phyloP scores from a whole-genome alignment of 1,140 invertebrate genomes.

The Brachionus rubens region DNA sequence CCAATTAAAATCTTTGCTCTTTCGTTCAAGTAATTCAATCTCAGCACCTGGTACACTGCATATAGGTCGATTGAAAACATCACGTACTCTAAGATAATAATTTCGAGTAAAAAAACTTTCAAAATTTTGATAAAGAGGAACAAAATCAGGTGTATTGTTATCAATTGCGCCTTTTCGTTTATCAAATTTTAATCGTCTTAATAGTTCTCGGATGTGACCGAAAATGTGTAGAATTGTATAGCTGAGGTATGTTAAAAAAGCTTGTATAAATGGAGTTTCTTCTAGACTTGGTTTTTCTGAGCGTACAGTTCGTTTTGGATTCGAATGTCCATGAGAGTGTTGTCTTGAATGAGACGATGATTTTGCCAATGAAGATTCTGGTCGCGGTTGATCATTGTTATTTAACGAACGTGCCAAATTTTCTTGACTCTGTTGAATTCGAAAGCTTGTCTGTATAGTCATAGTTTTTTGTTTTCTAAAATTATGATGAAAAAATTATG shows the following conservation, averaged over 20 bases:
- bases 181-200: background rate
- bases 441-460: too few relatives aligned
- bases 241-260: conserved; percentile 20
- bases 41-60: conserved; percentile 83
- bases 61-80: conserved; percentile 91
- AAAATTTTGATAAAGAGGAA: conserved; percentile 82
- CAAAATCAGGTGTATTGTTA: conserved; percentile 69
- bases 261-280: background rate
- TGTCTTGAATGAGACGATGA: too few relatives aligned
- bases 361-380: too few relatives aligned
- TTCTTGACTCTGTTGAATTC: too few relatives aligned
- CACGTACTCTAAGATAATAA: conserved; percentile 81
- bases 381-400: too few relatives aligned
- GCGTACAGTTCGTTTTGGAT: too few relatives aligned
- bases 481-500: too few relatives aligned
- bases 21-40: conserved; percentile 77
- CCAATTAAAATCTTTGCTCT: conserved; percentile 77
- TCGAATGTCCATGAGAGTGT: too few relatives aligned
- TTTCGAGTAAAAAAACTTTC: conserved; percentile 90
- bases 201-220: background rate
- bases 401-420: too few relatives aligned
- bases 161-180: conserved; percentile 1
- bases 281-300: background rate
- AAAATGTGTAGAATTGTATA: conserved; percentile 5
- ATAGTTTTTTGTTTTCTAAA: too few relatives aligned